Evolutionary conservation across 2,113 vertebrate genomes (phyloP).

Genomic region (Aegotheles bennettii): DNA sequence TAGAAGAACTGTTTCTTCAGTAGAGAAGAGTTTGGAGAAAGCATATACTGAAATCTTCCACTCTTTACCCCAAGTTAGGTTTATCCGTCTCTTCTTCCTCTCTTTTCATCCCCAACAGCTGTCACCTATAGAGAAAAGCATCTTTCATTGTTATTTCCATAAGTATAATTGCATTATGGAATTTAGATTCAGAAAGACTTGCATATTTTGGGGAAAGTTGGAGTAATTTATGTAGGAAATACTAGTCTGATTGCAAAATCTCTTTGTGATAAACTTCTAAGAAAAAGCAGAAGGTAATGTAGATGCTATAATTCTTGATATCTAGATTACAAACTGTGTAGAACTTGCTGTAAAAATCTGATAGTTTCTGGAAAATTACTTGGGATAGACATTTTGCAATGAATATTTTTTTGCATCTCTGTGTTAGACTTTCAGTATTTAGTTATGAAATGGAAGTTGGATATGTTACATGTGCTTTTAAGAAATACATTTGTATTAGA

Average conservation of each 20-base stretch:
- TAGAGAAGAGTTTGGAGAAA: neutral
- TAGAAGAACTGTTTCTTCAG: neutral
- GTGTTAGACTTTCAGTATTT: neutral
- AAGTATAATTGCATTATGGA: neutral
- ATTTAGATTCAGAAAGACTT: neutral
- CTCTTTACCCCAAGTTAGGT: neutral
- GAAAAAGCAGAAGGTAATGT: neutral
- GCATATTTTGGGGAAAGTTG: neutral
- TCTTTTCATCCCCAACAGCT: neutral
- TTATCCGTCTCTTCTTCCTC: neutral
- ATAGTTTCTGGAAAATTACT: neutral
- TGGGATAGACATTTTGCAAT: neutral
- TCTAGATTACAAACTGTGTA: neutral
- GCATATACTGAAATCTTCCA: neutral
- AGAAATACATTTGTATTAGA: neutral
- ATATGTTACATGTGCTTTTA: neutral
- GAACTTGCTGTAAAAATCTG: neutral
- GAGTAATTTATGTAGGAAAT: neutral
- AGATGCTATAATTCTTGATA: neutral
- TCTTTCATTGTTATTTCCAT: neutral
- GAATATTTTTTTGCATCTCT: neutral
- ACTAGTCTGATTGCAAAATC: neutral
- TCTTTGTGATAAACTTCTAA: neutral
- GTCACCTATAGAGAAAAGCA: neutral
- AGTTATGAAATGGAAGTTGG: neutral